Conservation (phyloP, 2,797 vertebrate species). For the Ptychadena robeensis region DNA sequence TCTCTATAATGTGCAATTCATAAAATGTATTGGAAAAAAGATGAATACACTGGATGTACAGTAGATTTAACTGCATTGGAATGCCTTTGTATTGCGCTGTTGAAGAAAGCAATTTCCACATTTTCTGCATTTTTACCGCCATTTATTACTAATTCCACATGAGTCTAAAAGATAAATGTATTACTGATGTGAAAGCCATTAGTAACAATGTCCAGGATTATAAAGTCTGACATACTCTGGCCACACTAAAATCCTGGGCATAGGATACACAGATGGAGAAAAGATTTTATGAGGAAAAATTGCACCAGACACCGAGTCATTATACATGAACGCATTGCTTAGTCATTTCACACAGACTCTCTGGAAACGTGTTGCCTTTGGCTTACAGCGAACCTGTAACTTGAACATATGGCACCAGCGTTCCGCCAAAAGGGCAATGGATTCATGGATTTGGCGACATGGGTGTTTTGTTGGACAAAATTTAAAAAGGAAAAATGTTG, state of each 20-base stretch:
- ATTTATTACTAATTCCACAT: neutral
- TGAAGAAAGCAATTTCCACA: neutral
- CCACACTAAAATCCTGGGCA: neutral
- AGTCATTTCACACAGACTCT: slow-evolving; percentile 8
- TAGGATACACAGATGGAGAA: neutral
- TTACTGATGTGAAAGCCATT: neutral
- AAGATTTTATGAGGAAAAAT: neutral
- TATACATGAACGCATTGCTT: slow-evolving; percentile 17
- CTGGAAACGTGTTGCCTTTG: slow-evolving; percentile 21
- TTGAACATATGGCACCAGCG: slow-evolving; percentile 15
- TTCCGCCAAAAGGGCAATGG: slow-evolving; percentile 31
- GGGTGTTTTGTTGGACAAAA: slow-evolving; percentile 64
- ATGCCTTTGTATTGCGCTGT: too few relatives aligned
- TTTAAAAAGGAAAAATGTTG: slow-evolving; percentile 62
- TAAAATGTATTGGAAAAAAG: too few relatives aligned
- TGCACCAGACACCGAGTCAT: slow-evolving; percentile 14
- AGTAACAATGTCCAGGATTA: neutral
- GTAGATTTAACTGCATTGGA: too few relatives aligned
- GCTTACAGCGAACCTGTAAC: neutral
- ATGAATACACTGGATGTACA: too few relatives aligned
- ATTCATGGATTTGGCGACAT: slow-evolving; percentile 65
- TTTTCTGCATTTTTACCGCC: neutral
- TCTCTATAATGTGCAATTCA: too few relatives aligned
- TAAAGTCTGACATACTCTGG: neutral
- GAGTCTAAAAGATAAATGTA: neutral